Evolutionary conservation across 2,113 vertebrate species (phyloP), one percentile per base, ranked within the genome.

Genomic region (Myotis brandtii): DNA sequence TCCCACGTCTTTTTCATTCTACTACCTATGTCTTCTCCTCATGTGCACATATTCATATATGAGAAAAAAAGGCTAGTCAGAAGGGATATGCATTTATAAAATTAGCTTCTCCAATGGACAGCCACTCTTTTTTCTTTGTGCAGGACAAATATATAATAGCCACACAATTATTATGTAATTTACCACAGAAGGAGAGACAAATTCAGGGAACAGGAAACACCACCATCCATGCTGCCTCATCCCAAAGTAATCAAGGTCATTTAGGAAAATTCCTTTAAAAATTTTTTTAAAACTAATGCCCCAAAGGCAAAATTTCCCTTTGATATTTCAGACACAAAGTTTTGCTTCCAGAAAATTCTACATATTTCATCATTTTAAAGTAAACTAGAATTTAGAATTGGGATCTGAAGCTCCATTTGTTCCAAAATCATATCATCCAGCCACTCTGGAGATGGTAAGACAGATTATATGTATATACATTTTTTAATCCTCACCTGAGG

Each of bases 321-420:
- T 64, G 40, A 92, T 75, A 56, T 86, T 95, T 7, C 43, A 89
- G 21, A 73, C 40, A 92, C 13, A 94, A 92, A 89, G 23, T 25
- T 83, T 37, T 80, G 30, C 75, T 54, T 73, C 54, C 20, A 83
- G 34, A 94, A 83, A 73, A 89, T 81, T 66, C 77, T 75, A 80
- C 16, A 62, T 73, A 83, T 30, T n/a, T 6, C 23, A 32, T 46
- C 76, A 82, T 92, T 93, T 89, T 80, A 59, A 89, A 79, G 54
- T 86, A 43, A 94, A 43, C 59, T 67, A 92, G 69, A 2, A 88
- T 75, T 97, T 85, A 91, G 48, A 95, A 94, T 20, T 79, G 48
- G 37, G 66, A 72, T 77, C 8, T 54, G 81, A 69, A 92, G 75
- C 66, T 92, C 79, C 40, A 62, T 25, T 84, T 56, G 48, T 48